Conservation (phyloP, 2,888 invertebrate species). For the Amaurobius ferox region DNA sequence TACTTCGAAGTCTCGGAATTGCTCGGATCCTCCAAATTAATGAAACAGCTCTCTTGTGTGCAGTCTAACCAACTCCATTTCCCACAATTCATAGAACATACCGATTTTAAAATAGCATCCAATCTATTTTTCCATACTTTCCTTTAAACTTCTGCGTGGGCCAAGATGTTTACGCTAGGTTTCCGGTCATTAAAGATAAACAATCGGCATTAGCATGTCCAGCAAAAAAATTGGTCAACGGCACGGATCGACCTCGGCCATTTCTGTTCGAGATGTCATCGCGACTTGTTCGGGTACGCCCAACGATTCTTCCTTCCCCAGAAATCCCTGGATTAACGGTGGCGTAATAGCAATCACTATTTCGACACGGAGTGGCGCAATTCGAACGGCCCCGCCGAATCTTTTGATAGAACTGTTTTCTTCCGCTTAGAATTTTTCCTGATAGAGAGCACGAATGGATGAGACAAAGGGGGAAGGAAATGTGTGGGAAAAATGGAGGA, state of each 20-base stretch:
- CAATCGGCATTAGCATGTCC: conserved; percentile 50
- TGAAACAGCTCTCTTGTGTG: too few species aligned
- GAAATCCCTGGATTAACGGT: background rate
- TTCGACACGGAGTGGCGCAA: background rate
- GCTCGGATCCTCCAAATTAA: too few species aligned
- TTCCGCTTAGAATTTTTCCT: conserved; percentile 1
- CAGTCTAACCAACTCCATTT: too few species aligned
- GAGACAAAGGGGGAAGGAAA: too few species aligned
- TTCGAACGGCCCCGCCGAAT: background rate
- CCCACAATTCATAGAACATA: too few species aligned
- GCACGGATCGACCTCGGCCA: conserved; percentile 37
- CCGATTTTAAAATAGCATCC: too few species aligned
- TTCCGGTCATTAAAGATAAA: conserved; percentile 55
- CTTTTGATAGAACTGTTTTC: background rate
- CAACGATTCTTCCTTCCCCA: background rate
- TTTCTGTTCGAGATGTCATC: background rate
- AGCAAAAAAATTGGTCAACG: conserved; percentile 31
- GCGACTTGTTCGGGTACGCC: background rate
- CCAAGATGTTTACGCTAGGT: conserved; percentile 21
- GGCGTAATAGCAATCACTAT: background rate
- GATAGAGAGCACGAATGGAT: background rate
- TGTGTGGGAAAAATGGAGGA: too few species aligned
- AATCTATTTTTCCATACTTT: background rate
- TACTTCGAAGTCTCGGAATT: too few species aligned
- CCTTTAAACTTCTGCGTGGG: background rate